These are phyloP conservation scores for Siniperca undulata DNA, from an alignment of 2,797 vertebrate species.

Conservation along the genomic window DNA sequence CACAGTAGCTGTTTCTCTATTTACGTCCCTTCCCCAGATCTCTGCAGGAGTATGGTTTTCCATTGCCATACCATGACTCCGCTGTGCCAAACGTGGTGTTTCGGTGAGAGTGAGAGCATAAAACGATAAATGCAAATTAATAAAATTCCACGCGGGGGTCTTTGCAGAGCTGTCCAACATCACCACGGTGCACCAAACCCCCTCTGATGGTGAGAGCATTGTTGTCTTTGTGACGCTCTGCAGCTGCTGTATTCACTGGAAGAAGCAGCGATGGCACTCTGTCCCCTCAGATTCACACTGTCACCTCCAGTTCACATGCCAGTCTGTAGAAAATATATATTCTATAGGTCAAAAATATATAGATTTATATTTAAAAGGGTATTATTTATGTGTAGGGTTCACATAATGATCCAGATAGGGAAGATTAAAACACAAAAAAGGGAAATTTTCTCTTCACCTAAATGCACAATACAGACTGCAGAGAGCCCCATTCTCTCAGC, in stretches of 20 bases:
- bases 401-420: background rate
- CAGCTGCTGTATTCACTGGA: slow-evolving; percentile 79
- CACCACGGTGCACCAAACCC: slow-evolving; percentile 60
- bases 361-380: background rate
- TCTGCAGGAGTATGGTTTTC: slow-evolving; percentile 12
- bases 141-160: slow-evolving; percentile 74
- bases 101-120: slow-evolving; percentile 56
- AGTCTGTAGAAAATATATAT: background rate
- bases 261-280: slow-evolving; percentile 33
- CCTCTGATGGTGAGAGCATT: slow-evolving; percentile 66
- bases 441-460: background rate
- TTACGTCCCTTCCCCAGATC: slow-evolving; percentile 13
- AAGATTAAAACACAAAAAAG: too few relatives aligned
- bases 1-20: background rate
- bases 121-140: slow-evolving; percentile 81
- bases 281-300: slow-evolving; percentile 43
- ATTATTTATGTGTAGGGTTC: background rate
- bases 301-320: slow-evolving; percentile 54
- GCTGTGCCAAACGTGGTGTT: slow-evolving; percentile 65
- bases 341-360: background rate
- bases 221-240: slow-evolving; percentile 82
- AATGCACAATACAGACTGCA: background rate
- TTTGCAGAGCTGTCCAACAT: slow-evolving; percentile 74
- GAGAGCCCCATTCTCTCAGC: background rate
- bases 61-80: slow-evolving; percentile 38